Base-by-base conservation (phyloP, 2,113 vertebrate genomes). In the Megaleporinus macrocephalus region DNA sequence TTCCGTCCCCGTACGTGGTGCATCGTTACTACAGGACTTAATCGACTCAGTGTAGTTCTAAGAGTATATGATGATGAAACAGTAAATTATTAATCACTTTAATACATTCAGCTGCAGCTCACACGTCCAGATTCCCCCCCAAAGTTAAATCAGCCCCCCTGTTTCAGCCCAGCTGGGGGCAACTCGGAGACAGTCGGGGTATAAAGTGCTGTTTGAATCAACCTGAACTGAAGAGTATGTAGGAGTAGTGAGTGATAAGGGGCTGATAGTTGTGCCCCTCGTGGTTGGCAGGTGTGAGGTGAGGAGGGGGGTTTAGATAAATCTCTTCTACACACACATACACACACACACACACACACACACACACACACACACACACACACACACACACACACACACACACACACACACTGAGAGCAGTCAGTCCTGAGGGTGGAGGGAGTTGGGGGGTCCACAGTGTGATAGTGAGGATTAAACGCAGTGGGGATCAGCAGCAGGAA, bases 391-490 rank as follows among this genome's bases (percentile, higher is more conserved):
- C 22, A 59, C 22, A 59, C 57, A 59, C 57, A 24, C 57, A 59
- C 57, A 59, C 57, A 24, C 22, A 61, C 57, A 26, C n/a, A 61
- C 57, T 61, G 57, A 61, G 12, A 26, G 57, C 6, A 61, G 57
- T 26, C 57, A 26, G 57, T 12, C 22, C 14, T 61, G 10, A 13
- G n/a, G 57, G n/a, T 5, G 18, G 53, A 16, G 13, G 14, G 53
- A 20, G 53, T 57, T 57, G 55, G 16, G 1, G 49, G 49, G 49
- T 51, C 49, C 22, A 12, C 20, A 61, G 57, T 61, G 57, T 61
- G 57, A 61, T 61, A 61, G 22, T 61, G 57, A 61, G 57, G 57
- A 61, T 61, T 61, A 61, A 12, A 61, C 57, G 26, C 57, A 61
- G 57, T n/a, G 4, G 57, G 57, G 22, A 61, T 61, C 57, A 61